Base-by-base conservation (phyloP, 2,888 invertebrate genomes). In the Mechanitis mazaeus region DNA sequence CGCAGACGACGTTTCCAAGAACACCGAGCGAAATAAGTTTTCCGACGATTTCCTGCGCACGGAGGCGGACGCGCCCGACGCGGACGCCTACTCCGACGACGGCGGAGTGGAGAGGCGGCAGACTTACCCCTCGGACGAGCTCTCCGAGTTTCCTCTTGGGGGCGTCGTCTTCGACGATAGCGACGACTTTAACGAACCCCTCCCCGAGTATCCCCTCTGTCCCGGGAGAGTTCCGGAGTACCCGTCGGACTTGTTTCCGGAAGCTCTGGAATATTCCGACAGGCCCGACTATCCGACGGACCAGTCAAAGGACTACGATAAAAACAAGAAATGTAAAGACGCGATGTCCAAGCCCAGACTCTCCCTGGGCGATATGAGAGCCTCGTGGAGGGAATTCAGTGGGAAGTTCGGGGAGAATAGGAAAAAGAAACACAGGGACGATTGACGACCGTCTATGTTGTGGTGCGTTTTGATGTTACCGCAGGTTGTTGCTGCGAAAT, bases 311-410 rank as follows among this genome's bases (percentile, higher is more conserved):
- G 58, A 58, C 12, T 45, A 56, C 33, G 57, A 45, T 56, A 63
- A 55, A 55, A 63, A 60, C 50, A 68, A 64, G 35, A 68, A 66
- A 55, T 60, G 60, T 54, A 66, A 63, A 50, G 63, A 66, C 47
- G 12, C 45, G 5, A 28, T 58, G 3, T 56, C 66, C 0, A 68
- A 66, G 45, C 63, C 77, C 7, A 60, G 78, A 38, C 61, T 79
- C 3, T 78, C 81, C 1, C 63, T 81, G 3, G 82, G 79, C 1
- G 82, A 83, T 45, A 72, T 82, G 70, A 67, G 79, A 42, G 81
- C 81, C 2, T 78, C 82, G 2, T 82, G 83, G 83, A 68, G 76
- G 7, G 81, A 79, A 59, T 79, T 83, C 55, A 81, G 80, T 63
- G 80, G 78, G 1, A 80, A 78, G 61, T 81, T 81, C 20, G 73